phyloP scores from a whole-genome alignment of 1,140 invertebrate species.

The Microplitis demolitor region DNA sequence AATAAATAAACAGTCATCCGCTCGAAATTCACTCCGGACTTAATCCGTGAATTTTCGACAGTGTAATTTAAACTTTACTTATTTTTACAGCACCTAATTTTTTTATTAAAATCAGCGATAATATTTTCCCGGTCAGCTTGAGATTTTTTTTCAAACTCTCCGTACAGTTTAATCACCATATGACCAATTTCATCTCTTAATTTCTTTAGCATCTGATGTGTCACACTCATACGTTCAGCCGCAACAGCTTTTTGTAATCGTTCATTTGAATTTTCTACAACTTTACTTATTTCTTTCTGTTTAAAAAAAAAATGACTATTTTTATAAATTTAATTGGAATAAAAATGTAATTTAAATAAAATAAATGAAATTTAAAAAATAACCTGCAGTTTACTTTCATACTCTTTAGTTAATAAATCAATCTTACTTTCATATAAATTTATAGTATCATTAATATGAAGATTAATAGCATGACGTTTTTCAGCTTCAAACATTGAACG shows the following conservation, averaged over 20 bases:
- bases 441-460: constrained; percentile 27
- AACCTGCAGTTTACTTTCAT: constrained; percentile 41
- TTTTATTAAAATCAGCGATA: constrained; percentile 51
- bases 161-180: constrained; percentile 37
- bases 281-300: constrained; percentile 30
- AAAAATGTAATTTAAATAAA: background rate
- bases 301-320: background rate
- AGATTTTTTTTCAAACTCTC: constrained; percentile 41
- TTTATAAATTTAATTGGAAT: background rate
- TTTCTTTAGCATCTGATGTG: constrained; percentile 42
- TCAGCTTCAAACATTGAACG: constrained; percentile 41
- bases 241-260: constrained; percentile 41
- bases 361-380: background rate
- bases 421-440: constrained; percentile 36
- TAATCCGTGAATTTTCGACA: no score
- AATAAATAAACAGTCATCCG: no score
- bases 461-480: constrained; percentile 35
- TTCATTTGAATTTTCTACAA: constrained; percentile 29
- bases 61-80: background rate
- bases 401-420: constrained; percentile 35
- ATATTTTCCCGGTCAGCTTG: constrained; percentile 41
- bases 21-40: no score
- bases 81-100: constrained; percentile 38
- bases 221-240: constrained; percentile 41
- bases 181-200: constrained; percentile 44